Percentiles rank a stretch among this genome's conserved stretches.
These are phyloP conservation scores for Morpho helenor DNA, from an alignment of 2,888 invertebrate genomes.

Conservation along the genomic window DNA sequence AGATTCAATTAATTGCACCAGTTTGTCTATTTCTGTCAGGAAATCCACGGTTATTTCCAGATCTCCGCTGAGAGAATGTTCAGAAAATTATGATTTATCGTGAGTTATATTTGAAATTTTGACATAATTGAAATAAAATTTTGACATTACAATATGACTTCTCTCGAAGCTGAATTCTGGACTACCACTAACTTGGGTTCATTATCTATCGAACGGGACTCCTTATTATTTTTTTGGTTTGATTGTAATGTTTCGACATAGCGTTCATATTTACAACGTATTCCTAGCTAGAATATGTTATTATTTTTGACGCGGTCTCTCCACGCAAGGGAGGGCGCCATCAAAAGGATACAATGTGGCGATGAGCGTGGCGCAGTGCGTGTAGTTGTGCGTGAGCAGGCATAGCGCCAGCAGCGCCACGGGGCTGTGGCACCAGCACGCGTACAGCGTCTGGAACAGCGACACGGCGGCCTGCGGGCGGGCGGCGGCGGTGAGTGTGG, in stretches of 20 bases:
- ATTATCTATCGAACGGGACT: no score
- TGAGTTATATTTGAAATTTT: neutral
- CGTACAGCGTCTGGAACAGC: constrained; percentile 93
- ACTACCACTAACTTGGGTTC: no score
- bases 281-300: no score
- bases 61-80: constrained; percentile 83
- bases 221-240: no score
- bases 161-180: no score
- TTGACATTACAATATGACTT: no score
- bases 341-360: constrained; percentile 87
- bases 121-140: no score
- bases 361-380: constrained; percentile 93
- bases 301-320: no score
- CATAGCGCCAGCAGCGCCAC: constrained; percentile 97
- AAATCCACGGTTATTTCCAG: constrained; percentile 98
- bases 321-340: neutral
- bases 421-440: constrained; percentile 98
- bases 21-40: constrained; percentile 96
- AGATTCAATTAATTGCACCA: constrained; percentile 98
- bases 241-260: no score
- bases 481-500: constrained; percentile 82
- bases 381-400: constrained; percentile 96
- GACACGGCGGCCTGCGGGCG: constrained; percentile 87
- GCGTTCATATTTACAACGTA: no score
- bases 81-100: constrained; percentile 26